A percentile compares a stretch with the other conserved stretches of the same genome.
Evolutionary conservation across 2,113 vertebrate genomes (phyloP).

Genomic region (Nanorana parkeri): DNA sequence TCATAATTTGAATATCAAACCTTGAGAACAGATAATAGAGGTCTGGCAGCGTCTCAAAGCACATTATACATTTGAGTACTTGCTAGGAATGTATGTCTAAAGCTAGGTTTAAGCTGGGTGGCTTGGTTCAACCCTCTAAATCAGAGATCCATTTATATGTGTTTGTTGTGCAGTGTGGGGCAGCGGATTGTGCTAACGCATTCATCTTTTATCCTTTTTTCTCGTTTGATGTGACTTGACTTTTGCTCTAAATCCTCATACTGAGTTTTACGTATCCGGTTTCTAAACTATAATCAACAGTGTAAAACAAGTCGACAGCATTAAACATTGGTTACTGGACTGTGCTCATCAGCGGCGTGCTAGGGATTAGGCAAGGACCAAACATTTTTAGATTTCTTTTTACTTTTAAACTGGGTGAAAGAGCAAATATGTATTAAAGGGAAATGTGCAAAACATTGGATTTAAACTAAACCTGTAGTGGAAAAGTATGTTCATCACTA

Average conservation of each 20-base stretch:
- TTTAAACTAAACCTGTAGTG: no score
- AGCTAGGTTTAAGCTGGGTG: constrained; percentile 16
- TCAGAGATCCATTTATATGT: constrained; percentile 29
- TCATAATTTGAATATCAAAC: constrained; percentile 42
- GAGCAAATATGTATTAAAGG: no score
- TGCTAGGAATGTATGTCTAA: constrained; percentile 50
- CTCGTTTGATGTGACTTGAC: constrained; percentile 15
- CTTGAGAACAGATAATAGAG: constrained; percentile 43
- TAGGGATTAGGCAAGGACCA: neutral
- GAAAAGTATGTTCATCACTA: no score
- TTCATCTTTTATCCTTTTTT: constrained; percentile 33
- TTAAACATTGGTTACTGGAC: neutral
- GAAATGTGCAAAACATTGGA: no score
- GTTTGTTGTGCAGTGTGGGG: constrained; percentile 14
- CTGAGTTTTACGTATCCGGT: neutral
- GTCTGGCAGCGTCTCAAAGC: constrained; percentile 41
- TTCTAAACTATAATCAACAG: neutral
- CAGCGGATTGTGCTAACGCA: neutral
- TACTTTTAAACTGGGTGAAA: neutral
- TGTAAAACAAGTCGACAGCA: neutral
- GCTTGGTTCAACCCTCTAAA: neutral
- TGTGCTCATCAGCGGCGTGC: neutral
- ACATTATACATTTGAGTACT: constrained; percentile 36
- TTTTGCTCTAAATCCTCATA: constrained; percentile 5
- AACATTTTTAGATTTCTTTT: no score